A percentile compares a stretch with the other conserved stretches of the same genome.
Evolutionary conservation across 2,888 invertebrate species (phyloP).

Genomic region (Laothoe populi): DNA sequence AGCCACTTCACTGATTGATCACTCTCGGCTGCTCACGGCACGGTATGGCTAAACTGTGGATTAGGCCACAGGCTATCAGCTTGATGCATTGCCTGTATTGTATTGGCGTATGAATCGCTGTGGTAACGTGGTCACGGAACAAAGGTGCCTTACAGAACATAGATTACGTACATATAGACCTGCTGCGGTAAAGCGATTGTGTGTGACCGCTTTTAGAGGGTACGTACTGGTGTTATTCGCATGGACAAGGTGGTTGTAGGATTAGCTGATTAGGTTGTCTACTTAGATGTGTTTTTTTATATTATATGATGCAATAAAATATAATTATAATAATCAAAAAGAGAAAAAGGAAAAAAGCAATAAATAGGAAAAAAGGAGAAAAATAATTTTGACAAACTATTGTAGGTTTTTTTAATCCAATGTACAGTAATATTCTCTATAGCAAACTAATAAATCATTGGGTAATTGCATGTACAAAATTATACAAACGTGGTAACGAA

Average conservation of each 20-base stretch:
- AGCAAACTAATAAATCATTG: no score
- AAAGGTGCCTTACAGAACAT: slow-evolving; percentile 51
- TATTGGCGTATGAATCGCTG: slow-evolving; percentile 55
- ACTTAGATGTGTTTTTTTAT: no score
- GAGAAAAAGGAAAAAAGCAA: no score
- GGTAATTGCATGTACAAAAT: no score
- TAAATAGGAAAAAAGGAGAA: no score
- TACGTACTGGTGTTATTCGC: neutral
- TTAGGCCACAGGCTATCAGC: slow-evolving; percentile 61
- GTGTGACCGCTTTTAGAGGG: slow-evolving; percentile 15
- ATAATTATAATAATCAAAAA: no score
- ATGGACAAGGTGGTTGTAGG: neutral
- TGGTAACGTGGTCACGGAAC: slow-evolving; percentile 48
- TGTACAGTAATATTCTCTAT: no score
- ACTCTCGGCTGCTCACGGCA: slow-evolving; percentile 23
- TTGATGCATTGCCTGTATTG: slow-evolving; percentile 69
- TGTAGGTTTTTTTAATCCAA: no score
- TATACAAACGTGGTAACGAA: no score
- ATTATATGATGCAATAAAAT: no score
- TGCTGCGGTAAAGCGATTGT: slow-evolving; percentile 22
- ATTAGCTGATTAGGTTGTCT: no score
- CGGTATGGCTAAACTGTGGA: slow-evolving; percentile 40
- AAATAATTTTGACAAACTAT: no score
- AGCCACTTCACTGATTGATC: slow-evolving; percentile 25
- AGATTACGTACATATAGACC: slow-evolving; percentile 28